Conservation (phyloP, 1,140 invertebrate genomes). For the Tribolium castaneum region DNA sequence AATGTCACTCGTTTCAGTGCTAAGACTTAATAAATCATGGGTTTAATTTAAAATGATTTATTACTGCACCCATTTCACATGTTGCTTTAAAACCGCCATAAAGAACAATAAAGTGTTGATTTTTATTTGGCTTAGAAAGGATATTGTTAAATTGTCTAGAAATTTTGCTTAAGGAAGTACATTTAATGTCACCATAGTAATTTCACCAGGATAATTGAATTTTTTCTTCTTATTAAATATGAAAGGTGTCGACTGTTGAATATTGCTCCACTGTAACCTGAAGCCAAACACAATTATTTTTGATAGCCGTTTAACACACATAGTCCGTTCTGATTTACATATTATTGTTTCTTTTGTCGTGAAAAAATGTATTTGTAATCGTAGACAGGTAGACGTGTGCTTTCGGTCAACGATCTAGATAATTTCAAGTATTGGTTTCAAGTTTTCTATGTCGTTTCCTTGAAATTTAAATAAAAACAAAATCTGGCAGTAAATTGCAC, state of each 20-base stretch:
- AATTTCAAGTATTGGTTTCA: constrained; percentile 2
- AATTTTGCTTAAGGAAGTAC: constrained; percentile 21
- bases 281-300: not conserved
- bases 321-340: no score
- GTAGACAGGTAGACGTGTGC: not conserved
- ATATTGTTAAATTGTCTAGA: constrained; percentile 10
- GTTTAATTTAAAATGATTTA: not conserved
- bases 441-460: constrained; percentile 11
- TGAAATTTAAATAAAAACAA: constrained; percentile 28
- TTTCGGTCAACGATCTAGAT: not conserved
- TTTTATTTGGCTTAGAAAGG: constrained; percentile 19
- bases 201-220: constrained; percentile 6
- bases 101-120: constrained; percentile 3
- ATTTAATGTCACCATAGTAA: constrained; percentile 2
- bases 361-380: not conserved
- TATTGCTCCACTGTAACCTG: not conserved
- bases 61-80: not conserved
- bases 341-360: no score
- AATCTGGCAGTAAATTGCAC: constrained; percentile 10
- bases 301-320: no score
- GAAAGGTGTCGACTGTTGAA: not conserved
- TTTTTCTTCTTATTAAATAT: constrained; percentile 16
- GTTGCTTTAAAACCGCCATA: not conserved
- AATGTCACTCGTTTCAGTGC: constrained; percentile 2
- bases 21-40: not conserved